These are phyloP conservation scores for Perca flavescens DNA, from an alignment of 2,113 vertebrate species.

Conservation along the genomic window DNA sequence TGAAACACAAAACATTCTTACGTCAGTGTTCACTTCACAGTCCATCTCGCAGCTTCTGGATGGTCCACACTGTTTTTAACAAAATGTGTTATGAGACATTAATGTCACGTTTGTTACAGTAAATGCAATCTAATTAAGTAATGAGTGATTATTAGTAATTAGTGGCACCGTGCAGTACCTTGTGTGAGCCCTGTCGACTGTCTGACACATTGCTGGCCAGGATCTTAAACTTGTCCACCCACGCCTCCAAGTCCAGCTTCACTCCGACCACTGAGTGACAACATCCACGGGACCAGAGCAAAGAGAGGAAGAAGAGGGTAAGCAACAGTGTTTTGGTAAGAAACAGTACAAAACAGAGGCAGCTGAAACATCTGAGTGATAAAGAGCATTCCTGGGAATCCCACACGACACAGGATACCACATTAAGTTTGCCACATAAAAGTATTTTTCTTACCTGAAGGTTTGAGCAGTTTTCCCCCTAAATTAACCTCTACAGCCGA, in stretches of 20 bases:
- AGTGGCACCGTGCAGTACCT: conserved; percentile 81
- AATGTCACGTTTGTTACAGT: neutral
- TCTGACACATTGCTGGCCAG: conserved; percentile 97
- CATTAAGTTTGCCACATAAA: neutral
- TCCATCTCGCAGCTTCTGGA: conserved; percentile 99
- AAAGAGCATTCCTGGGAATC: neutral
- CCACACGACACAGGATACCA: neutral
- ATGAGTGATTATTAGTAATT: neutral
- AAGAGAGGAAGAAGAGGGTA: neutral
- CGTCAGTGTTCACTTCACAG: conserved; percentile 97
- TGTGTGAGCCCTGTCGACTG: conserved; percentile 89
- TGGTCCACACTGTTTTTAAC: conserved; percentile 90
- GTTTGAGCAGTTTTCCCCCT: conserved; percentile 90
- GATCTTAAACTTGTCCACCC: conserved; percentile 99
- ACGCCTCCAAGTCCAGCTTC: conserved; percentile 96
- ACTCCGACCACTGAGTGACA: conserved; percentile 91
- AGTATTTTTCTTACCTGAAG: conserved; percentile 87
- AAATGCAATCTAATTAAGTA: neutral
- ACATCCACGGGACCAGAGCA: conserved; percentile 8
- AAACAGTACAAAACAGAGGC: neutral
- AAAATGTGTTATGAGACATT: conserved; percentile 29
- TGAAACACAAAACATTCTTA: conserved; percentile 70
- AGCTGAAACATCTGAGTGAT: neutral
- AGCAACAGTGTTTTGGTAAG: conserved; percentile 7
- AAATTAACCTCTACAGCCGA: conserved; percentile 93